Evolutionary conservation across 2,113 vertebrate species (phyloP).

Genomic region (Otus sunia): DNA sequence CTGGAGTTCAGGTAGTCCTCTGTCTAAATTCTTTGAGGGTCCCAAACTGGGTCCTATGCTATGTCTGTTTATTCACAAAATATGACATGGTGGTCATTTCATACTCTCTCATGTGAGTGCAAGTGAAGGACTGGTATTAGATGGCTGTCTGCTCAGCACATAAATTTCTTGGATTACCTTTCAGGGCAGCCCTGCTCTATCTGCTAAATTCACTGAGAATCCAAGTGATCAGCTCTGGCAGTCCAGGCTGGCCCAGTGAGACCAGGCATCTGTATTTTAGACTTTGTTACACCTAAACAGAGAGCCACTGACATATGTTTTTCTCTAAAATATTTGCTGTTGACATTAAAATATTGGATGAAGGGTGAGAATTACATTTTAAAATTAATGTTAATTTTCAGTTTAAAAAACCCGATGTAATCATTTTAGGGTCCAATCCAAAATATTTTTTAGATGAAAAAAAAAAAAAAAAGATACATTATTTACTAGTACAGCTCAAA

Average conservation of each 20-base stretch:
- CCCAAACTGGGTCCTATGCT: background rate
- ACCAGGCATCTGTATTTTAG: background rate
- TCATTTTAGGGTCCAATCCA: accelerated
- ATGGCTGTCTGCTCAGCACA: background rate
- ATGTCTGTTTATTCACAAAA: background rate
- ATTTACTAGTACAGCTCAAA: background rate
- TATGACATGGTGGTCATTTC: accelerated
- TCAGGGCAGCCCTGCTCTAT: background rate
- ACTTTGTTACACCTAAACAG: background rate
- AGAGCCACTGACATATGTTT: background rate
- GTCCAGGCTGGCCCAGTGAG: background rate
- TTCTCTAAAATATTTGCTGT: background rate
- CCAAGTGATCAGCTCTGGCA: background rate
- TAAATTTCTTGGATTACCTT: background rate
- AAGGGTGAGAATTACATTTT: background rate
- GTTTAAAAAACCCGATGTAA: accelerated
- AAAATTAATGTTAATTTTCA: background rate
- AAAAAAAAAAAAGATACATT: background rate
- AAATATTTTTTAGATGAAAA: background rate
- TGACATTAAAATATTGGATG: background rate
- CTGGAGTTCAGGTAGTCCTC: background rate
- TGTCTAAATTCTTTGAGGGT: background rate
- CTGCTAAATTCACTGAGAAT: background rate
- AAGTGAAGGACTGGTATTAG: background rate
- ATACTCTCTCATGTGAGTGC: background rate